Conservation (phyloP, 1,140 invertebrate genomes). For the Cherax quadricarinatus region DNA sequence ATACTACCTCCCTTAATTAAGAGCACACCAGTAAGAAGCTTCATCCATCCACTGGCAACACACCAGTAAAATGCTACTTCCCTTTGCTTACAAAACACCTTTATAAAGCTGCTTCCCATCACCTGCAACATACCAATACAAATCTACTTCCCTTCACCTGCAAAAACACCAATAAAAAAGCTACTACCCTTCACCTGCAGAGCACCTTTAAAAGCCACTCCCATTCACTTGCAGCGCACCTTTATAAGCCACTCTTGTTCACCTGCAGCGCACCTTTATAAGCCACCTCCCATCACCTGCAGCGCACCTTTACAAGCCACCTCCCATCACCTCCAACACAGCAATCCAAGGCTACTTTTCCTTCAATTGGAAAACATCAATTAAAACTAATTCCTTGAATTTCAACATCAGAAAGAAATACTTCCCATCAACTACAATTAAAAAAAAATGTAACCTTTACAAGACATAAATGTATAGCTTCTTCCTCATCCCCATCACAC, state of each 20-base stretch:
- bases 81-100: background rate
- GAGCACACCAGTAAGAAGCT: background rate
- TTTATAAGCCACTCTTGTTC: background rate
- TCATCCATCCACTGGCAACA: background rate
- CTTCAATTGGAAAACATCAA: background rate
- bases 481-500: background rate
- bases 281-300: background rate
- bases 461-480: no score
- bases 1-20: background rate
- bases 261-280: background rate
- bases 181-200: background rate
- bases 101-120: background rate
- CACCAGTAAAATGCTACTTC: background rate
- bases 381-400: background rate
- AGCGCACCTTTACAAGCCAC: background rate
- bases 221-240: background rate
- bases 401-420: background rate
- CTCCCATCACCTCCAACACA: background rate
- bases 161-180: background rate
- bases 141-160: background rate
- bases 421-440: background rate
- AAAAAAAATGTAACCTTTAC: no score
- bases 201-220: background rate
- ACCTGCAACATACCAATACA: background rate
- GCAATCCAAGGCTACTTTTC: background rate